Evolutionary conservation across 2,888 invertebrate species (phyloP).

Genomic region (Crepidodera aurea): DNA sequence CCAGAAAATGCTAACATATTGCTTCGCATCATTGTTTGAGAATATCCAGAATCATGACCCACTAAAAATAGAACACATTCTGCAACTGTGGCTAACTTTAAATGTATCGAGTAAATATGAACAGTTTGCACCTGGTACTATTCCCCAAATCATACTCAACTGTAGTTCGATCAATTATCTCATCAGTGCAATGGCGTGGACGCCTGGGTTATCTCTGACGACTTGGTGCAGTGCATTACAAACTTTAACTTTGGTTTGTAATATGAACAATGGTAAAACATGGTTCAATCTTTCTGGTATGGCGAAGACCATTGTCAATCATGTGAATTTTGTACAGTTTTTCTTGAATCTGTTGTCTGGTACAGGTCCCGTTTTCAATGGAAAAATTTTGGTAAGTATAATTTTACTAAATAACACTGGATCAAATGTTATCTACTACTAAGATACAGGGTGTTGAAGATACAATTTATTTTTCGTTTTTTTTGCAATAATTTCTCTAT

Average conservation of each 20-base stretch:
- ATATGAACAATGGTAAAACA: slow-evolving; percentile 62
- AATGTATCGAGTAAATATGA: slow-evolving; percentile 68
- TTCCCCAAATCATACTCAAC: slow-evolving; percentile 72
- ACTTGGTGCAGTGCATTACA: slow-evolving; percentile 84
- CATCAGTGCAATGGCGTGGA: slow-evolving; percentile 72
- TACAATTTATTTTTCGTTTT: no score
- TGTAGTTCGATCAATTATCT: slow-evolving; percentile 72
- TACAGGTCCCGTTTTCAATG: slow-evolving; percentile 65
- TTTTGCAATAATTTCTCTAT: no score
- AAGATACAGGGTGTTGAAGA: no score
- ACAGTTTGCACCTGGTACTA: slow-evolving; percentile 67
- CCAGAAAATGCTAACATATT: slow-evolving; percentile 71
- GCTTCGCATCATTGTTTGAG: slow-evolving; percentile 75
- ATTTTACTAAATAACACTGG: no score
- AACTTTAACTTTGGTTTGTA: slow-evolving; percentile 76
- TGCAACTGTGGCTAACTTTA: slow-evolving; percentile 79
- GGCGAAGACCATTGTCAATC: slow-evolving; percentile 71
- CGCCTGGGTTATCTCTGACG: slow-evolving; percentile 73
- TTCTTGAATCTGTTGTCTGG: slow-evolving; percentile 74
- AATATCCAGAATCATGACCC: slow-evolving; percentile 74
- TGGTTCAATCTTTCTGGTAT: slow-evolving; percentile 61
- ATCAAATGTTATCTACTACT: no score
- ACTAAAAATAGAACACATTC: slow-evolving; percentile 81
- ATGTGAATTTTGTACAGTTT: slow-evolving; percentile 73
- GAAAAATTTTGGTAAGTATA: slow-evolving; percentile 65